Evolutionary conservation across 2,888 invertebrate genomes (phyloP).

Genomic region (Herminia tarsipennalis): DNA sequence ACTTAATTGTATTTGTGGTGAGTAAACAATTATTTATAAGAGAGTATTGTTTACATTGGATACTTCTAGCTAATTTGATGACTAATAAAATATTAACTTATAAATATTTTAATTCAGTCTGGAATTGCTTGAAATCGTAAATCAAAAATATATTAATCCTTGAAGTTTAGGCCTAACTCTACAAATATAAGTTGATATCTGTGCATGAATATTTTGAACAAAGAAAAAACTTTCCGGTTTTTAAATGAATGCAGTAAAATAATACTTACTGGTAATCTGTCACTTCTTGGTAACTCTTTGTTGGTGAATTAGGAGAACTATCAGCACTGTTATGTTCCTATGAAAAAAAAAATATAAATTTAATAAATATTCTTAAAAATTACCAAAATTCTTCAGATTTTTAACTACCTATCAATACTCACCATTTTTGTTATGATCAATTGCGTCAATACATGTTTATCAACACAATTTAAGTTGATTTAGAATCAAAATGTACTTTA

Average conservation of each 20-base stretch:
- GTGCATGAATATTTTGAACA: constrained; percentile 29
- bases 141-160: too few relatives aligned
- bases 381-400: not conserved
- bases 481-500: too few relatives aligned
- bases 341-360: constrained; percentile 5
- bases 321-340: constrained; percentile 57
- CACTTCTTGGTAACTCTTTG: constrained; percentile 53
- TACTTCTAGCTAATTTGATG: too few relatives aligned
- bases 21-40: too few relatives aligned
- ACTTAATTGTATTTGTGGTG: too few relatives aligned
- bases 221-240: constrained; percentile 33
- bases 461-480: not conserved
- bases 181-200: constrained; percentile 11
- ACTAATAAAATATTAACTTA: too few relatives aligned
- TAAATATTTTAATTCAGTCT: too few relatives aligned
- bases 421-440: constrained; percentile 29
- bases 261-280: constrained; percentile 72
- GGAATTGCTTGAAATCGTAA: too few relatives aligned
- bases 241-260: not conserved
- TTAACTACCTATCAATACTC: constrained; percentile 8
- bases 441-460: constrained; percentile 4
- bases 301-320: constrained; percentile 58
- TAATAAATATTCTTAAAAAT: not conserved
- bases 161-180: too few relatives aligned
- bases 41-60: too few relatives aligned